Evolutionary conservation across 2,113 vertebrate species (phyloP).

Genomic region (cattle (Bos taurus)): DNA sequence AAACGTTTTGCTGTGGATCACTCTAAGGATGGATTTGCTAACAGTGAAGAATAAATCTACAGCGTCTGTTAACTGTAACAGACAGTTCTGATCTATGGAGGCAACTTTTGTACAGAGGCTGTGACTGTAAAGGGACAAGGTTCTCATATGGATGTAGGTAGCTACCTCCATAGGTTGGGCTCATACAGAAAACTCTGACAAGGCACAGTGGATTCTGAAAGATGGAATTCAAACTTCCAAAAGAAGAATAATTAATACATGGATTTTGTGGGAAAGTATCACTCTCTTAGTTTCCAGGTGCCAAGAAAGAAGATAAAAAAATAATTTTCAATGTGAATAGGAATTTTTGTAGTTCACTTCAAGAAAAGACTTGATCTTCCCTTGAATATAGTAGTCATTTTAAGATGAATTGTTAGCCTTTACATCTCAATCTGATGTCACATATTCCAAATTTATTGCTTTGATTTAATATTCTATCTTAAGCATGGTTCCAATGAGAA

Average conservation of each 20-base stretch:
- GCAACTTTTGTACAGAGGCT: background rate
- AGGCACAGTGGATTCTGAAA: background rate
- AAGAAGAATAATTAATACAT: background rate
- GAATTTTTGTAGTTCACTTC: slow-evolving; percentile 17
- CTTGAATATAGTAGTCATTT: slow-evolving; percentile 4
- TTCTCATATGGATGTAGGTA: background rate
- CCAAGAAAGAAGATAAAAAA: slow-evolving; percentile 13
- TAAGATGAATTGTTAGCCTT: slow-evolving; percentile 47
- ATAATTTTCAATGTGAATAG: slow-evolving; percentile 5
- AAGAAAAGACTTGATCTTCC: slow-evolving; percentile 35
- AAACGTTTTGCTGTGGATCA: background rate
- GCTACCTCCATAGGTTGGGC: background rate
- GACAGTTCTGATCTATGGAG: background rate
- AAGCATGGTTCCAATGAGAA: slow-evolving; percentile 22
- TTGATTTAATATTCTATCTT: slow-evolving; percentile 50
- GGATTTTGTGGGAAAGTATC: slow-evolving; percentile 4
- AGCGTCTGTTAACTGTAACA: background rate
- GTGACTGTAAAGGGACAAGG: background rate
- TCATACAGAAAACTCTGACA: background rate
- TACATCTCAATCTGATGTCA: slow-evolving; percentile 31
- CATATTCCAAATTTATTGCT: slow-evolving; percentile 40
- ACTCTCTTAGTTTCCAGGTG: background rate
- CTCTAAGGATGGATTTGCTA: background rate
- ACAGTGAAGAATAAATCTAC: background rate
- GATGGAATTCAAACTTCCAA: background rate